A percentile compares a stretch with the other conserved stretches of the same genome.
phyloP scores from a whole-genome alignment of 2,797 vertebrate genomes.

The Emys orbicularis region DNA sequence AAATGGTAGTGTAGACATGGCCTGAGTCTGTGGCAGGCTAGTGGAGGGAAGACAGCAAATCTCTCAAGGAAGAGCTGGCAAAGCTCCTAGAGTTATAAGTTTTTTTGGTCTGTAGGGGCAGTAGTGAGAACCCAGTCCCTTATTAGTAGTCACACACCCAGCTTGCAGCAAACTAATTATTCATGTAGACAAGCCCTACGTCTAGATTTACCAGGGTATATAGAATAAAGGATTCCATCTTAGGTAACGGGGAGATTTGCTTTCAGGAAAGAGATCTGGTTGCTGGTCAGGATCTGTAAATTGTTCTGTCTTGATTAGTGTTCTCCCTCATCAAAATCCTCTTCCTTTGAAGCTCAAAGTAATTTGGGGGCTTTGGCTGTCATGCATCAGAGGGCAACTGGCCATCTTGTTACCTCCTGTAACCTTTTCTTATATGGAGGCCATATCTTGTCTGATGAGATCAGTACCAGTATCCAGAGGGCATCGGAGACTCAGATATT shows the following conservation, averaged over 20 bases:
- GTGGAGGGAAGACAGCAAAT: too few species aligned
- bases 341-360: background rate
- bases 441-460: background rate
- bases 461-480: background rate
- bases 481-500: background rate
- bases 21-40: too few species aligned
- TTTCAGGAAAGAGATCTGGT: background rate
- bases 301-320: background rate
- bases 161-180: too few species aligned
- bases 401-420: background rate
- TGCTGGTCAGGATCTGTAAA: background rate
- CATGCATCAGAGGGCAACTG: background rate
- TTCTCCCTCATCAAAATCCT: background rate
- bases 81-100: too few species aligned
- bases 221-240: background rate
- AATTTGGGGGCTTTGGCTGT: too few species aligned
- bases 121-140: too few species aligned
- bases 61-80: too few species aligned
- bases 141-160: too few species aligned
- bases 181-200: too few species aligned
- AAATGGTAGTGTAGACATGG: too few species aligned
- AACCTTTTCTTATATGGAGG: background rate
- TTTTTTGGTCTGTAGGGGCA: too few species aligned
- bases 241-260: background rate
- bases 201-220: accelerated